Evolutionary conservation across 2,113 vertebrate genomes (phyloP), one percentile per base, ranked within the genome.

Genomic region (Recurvirostra avosetta): DNA sequence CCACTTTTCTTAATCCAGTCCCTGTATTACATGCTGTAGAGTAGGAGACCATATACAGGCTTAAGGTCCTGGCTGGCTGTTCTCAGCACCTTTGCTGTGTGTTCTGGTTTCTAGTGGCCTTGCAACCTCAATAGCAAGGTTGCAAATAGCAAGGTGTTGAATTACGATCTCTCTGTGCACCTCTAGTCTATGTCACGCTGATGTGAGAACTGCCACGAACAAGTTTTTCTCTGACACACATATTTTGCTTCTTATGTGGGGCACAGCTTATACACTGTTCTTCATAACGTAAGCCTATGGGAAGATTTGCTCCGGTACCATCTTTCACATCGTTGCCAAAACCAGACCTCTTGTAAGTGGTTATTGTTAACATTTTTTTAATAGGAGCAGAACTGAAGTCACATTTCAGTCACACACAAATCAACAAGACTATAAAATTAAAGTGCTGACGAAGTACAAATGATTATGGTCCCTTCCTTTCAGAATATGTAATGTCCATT

Each of bases 161-260:
- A 70, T 58, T 71, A 25, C 0, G 0, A 26, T 27, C 11, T 63
- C 16, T 61, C 16, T 0, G 0, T n/a, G 43, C 5, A 71, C 43
- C 26, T 11, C 38, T 47, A 29, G 17, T 47, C 32, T 29, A 13
- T 22, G 50, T 27, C 68, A 86, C 0, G 0, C 12, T 68, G 67
- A 40, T 22, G 17, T 0, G 5, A 84, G 38, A 59, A 15, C 18
- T 80, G 59, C 29, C 34, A 29, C 63, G 26, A 79, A 14, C 12
- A 23, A 41, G 9, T 62, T 87, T 78, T 72, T 63, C 30, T 72
- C 56, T 79, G 88, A 68, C 75, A 70, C 25, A 66, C 68, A 55
- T 66, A 29, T 47, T 82, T 52, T 68, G 3, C 14, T 38, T 86
- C 67, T 52, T 77, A 53, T 18, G 9, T 50, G 52, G 36, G 29